Conservation (phyloP, 1,140 invertebrate species). For the Paralvinella palmiformis region DNA sequence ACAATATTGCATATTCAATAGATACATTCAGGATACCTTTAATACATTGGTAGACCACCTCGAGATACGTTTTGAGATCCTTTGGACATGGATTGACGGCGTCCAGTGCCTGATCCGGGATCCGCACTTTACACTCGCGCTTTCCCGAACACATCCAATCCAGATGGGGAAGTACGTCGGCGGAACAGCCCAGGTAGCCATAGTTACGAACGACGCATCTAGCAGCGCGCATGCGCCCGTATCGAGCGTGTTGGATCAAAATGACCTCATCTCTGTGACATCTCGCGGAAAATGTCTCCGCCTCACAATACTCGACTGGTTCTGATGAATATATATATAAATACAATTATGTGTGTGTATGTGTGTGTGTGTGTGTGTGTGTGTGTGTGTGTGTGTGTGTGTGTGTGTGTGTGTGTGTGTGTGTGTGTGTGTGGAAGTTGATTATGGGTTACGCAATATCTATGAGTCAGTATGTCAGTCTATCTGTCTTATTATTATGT, state of each 20-base stretch:
- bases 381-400: too few species aligned
- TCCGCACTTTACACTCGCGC: not conserved
- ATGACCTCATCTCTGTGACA: conserved; percentile 10
- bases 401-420: too few species aligned
- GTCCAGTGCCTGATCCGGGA: conserved; percentile 10
- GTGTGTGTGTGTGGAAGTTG: too few species aligned
- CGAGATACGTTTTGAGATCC: conserved; percentile 16
- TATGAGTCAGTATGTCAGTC: too few species aligned
- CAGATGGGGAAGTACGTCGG: conserved; percentile 7
- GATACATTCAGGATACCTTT: too few species aligned
- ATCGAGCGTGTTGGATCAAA: conserved; percentile 10
- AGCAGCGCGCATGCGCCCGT: conserved; percentile 18
- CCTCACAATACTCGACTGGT: conserved; percentile 15
- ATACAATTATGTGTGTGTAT: too few species aligned
- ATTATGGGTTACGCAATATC: too few species aligned
- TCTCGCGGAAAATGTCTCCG: conserved; percentile 16
- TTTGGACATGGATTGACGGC: conserved; percentile 9
- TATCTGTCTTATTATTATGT: too few species aligned
- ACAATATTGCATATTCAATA: too few species aligned
- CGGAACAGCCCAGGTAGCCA: conserved; percentile 14
- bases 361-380: too few species aligned
- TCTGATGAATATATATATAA: too few species aligned
- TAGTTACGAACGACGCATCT: conserved; percentile 14
- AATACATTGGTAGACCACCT: conserved; percentile 10
- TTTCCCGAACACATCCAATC: conserved; percentile 18